Evolutionary conservation across 2,888 invertebrate species (phyloP), one percentile per base, ranked within the genome.

Genomic region (Thera obeliscata): DNA sequence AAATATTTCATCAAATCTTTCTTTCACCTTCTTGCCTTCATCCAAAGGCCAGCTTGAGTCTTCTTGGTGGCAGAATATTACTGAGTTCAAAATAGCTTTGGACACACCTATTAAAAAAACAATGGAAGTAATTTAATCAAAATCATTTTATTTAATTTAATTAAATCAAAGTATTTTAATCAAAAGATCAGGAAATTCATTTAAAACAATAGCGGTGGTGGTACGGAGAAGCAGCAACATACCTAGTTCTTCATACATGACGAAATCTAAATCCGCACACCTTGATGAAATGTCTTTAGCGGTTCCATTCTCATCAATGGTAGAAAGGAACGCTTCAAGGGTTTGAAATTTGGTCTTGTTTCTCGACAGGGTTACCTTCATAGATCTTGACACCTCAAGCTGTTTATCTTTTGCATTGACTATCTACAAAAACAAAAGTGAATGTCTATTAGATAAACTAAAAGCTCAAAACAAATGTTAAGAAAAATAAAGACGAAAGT

Each of bases 31-130:
- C 85, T 98, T 98, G 0, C 97, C 97, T 87, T 99, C 98, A 83
- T 98, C 98, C 64, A 99, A 91, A 0, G 99, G 99, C 98, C 99
- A 99, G 82, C 96, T 96, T 0, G 98, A 97, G 75, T 99, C 98
- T 88, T 99, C 99, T 95, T 99, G 99, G 86, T 99, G 99, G 82
- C 99, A 99, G 88, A 99, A 99, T 77, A 99, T 96, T 0, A 99
- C 99, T 86, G 98, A 97, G 82, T 98, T 98, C 66, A 99, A 92
- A 69, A 99, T 98, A 0, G 99, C 96, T 84, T 98, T 98, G 0
- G 99, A 98, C 0, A 99, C 98, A 70, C 99, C 98, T 87, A 46
- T 9, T 9, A 96, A 84, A 73, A 95, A 9, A 33, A 52, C 52
- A 64, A 50, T n/a, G 36, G 61, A 7, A 54, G 11, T 9, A 33